Evolutionary conservation across 2,113 vertebrate species (phyloP).

Genomic region (Gobiocypris rarus): DNA sequence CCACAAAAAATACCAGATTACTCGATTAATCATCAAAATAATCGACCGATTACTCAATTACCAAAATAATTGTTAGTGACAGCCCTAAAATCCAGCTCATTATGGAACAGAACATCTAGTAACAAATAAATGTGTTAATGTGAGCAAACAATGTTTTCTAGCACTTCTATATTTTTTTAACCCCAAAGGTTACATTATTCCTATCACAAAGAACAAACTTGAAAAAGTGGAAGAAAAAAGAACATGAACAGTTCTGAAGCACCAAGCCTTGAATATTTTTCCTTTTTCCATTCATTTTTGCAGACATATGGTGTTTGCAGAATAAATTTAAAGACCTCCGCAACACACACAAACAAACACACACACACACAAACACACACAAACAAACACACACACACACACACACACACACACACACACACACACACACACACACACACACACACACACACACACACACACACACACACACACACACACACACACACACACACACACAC

Average conservation of each 20-base stretch:
- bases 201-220: slow-evolving; percentile 13
- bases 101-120: slow-evolving; percentile 13
- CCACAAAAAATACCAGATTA: too few species aligned
- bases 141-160: background rate
- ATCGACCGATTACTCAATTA: too few species aligned
- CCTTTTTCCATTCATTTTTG: background rate
- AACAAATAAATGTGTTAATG: background rate
- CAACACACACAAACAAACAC: too few species aligned
- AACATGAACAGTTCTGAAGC: background rate
- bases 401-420: background rate
- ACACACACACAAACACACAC: background rate
- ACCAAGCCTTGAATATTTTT: slow-evolving; percentile 4
- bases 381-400: too few species aligned
- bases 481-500: too few species aligned
- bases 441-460: too few species aligned
- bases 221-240: background rate
- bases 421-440: background rate
- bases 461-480: too few species aligned
- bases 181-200: slow-evolving; percentile 23
- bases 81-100: background rate
- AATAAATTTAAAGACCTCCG: background rate
- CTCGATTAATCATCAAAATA: too few species aligned
- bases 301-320: background rate
- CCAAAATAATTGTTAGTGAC: too few species aligned
- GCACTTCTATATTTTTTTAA: slow-evolving; percentile 17